A percentile compares a stretch with the other conserved stretches of the same genome.
Conservation (phyloP, 2,113 vertebrate genomes). For the Prietella phreatophila region DNA sequence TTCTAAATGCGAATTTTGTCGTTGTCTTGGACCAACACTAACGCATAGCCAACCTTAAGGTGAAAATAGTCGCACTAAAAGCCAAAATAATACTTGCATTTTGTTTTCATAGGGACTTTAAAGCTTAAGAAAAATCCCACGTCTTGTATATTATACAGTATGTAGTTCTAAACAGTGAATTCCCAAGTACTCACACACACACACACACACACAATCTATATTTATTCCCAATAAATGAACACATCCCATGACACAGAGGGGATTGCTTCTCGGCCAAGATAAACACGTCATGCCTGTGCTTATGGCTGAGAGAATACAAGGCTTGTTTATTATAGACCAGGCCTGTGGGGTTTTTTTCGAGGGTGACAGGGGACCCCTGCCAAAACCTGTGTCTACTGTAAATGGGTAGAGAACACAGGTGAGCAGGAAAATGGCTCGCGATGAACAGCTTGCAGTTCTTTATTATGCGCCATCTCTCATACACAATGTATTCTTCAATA, state of each 20-base stretch:
- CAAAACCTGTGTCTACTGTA: constrained; percentile 1
- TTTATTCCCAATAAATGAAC: background rate
- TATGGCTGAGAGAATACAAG: background rate
- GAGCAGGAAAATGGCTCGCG: background rate
- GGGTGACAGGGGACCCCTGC: background rate
- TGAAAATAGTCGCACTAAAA: no score
- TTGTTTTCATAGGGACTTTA: no score
- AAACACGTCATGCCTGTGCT: background rate
- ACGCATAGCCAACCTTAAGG: no score
- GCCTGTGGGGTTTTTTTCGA: background rate
- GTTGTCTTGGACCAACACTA: no score
- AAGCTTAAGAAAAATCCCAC: background rate
- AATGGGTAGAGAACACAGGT: background rate
- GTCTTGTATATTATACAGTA: background rate
- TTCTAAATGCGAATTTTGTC: no score
- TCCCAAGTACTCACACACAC: background rate
- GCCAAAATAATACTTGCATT: no score
- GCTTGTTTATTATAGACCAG: background rate
- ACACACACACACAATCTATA: background rate
- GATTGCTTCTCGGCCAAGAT: background rate
- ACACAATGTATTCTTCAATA: background rate
- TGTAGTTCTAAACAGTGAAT: background rate
- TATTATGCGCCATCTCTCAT: background rate
- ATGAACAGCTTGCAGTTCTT: background rate
- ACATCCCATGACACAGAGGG: background rate